Conservation (phyloP, 2,113 vertebrate species). For the Carettochelys insculpta region DNA sequence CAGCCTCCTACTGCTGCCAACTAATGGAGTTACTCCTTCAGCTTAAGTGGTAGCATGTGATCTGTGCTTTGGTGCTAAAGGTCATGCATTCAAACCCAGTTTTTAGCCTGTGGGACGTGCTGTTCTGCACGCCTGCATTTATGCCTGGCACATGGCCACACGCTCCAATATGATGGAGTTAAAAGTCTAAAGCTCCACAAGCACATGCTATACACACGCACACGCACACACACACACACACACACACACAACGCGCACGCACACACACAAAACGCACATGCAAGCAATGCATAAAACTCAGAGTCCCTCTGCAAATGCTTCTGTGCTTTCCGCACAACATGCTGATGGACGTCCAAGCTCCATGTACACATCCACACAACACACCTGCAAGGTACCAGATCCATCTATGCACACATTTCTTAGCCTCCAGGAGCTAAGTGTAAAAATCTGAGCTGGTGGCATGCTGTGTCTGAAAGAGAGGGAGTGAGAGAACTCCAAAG, state of each 20-base stretch:
- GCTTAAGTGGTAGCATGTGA: background rate
- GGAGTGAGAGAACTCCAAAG: slow-evolving; percentile 59
- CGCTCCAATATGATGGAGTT: background rate
- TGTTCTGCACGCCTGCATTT: background rate
- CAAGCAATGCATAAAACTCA: background rate
- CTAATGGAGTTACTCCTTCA: background rate
- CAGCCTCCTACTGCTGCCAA: slow-evolving; percentile 24
- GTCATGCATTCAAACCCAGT: background rate
- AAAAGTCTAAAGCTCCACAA: background rate
- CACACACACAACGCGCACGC: background rate
- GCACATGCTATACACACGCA: background rate
- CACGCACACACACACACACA: background rate
- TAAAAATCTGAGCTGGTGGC: slow-evolving; percentile 56
- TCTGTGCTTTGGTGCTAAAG: background rate
- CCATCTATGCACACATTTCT: rapidly evolving
- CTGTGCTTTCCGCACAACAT: background rate
- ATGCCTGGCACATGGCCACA: background rate
- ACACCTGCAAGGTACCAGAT: background rate
- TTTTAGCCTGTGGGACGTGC: background rate
- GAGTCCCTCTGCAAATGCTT: rapidly evolving
- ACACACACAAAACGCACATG: background rate
- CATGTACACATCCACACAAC: rapidly evolving
- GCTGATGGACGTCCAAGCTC: background rate
- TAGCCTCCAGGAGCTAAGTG: background rate
- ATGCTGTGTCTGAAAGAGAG: slow-evolving; percentile 39